Evolutionary conservation across 2,113 vertebrate species (phyloP).

Genomic region (Phoxinus phoxinus): DNA sequence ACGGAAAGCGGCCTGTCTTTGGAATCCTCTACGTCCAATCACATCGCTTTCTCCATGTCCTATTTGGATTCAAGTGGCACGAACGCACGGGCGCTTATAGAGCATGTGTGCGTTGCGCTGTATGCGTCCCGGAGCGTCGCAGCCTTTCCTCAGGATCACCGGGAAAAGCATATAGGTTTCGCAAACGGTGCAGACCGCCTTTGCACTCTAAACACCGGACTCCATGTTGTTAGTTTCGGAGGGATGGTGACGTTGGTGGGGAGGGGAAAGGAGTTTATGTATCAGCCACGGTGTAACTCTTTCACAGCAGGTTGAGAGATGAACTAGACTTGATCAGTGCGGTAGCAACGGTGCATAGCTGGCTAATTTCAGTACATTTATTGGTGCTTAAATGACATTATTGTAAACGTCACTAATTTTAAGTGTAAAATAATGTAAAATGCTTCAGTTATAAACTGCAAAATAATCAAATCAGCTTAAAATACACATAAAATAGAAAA

Average conservation of each 20-base stretch:
- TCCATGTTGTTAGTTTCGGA: slow-evolving; percentile 79
- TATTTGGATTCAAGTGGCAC: slow-evolving; percentile 51
- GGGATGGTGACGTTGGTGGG: slow-evolving; percentile 77
- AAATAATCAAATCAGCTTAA: neutral
- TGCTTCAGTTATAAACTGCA: neutral
- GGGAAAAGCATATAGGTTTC: slow-evolving; percentile 45
- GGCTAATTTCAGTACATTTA: neutral
- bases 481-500: neutral
- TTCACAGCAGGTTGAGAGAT: slow-evolving; percentile 35
- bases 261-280: slow-evolving; percentile 62
- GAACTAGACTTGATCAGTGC: neutral
- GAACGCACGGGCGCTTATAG: slow-evolving; percentile 43
- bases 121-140: slow-evolving; percentile 28
- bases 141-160: slow-evolving; percentile 42
- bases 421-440: neutral
- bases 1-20: slow-evolving; percentile 73
- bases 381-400: neutral
- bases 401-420: neutral
- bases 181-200: slow-evolving; percentile 61
- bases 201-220: slow-evolving; percentile 71
- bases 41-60: slow-evolving; percentile 67
- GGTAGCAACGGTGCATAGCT: neutral
- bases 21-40: slow-evolving; percentile 38
- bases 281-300: slow-evolving; percentile 49
- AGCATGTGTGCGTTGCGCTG: slow-evolving; percentile 55